phyloP scores from a whole-genome alignment of 2,888 invertebrate species.

The Odontocerum albicorne region DNA sequence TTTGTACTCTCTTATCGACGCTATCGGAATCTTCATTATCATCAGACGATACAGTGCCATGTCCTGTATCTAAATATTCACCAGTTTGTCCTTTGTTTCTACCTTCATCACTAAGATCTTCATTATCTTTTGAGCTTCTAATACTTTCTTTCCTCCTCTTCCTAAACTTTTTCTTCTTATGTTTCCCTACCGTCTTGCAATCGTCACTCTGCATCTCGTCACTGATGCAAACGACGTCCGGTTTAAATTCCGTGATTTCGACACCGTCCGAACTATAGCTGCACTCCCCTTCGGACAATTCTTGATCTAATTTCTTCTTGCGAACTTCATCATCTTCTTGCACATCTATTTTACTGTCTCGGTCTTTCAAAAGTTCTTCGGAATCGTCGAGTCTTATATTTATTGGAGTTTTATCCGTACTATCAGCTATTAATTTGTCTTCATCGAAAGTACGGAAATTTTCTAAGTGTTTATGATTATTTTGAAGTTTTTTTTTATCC shows the following conservation, averaged over 20 bases:
- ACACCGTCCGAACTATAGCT: conserved; percentile 46
- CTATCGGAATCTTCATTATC: background rate
- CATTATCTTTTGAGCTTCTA: conserved; percentile 38
- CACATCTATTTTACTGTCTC: background rate
- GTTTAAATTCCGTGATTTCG: conserved; percentile 45
- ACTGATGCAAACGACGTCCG: conserved; percentile 59
- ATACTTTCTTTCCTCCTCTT: conserved; percentile 43
- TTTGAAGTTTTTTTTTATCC: conserved; percentile 29
- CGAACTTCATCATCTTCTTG: background rate
- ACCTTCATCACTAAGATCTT: background rate
- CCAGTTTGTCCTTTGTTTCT: background rate
- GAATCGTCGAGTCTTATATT: background rate
- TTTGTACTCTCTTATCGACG: too few relatives aligned
- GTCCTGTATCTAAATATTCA: background rate
- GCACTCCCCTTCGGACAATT: conserved; percentile 46
- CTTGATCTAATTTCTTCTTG: conserved; percentile 12
- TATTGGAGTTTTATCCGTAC: too few relatives aligned
- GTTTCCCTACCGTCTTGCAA: conserved; percentile 4
- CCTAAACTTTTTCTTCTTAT: conserved; percentile 42
- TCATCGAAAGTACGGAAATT: conserved; percentile 5
- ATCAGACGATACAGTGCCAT: background rate
- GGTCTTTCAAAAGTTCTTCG: background rate
- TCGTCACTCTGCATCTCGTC: conserved; percentile 45
- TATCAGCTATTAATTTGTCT: background rate
- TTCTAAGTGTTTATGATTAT: conserved; percentile 26